Evolutionary conservation across 2,888 invertebrate species (phyloP).

Genomic region (Onthophagus sagittarius): DNA sequence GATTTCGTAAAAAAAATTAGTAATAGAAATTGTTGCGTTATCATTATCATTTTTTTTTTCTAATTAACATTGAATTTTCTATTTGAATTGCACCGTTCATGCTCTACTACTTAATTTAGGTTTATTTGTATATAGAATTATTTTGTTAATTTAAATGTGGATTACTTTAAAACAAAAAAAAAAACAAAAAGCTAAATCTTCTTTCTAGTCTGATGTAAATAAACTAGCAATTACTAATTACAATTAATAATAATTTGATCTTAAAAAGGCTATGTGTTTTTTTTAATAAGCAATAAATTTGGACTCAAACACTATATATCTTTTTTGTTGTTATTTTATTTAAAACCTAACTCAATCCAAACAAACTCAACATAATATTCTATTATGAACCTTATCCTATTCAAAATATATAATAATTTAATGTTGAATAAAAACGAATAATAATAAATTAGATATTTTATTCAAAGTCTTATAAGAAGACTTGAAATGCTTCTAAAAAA

Average conservation of each 20-base stretch:
- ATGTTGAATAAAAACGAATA: no score
- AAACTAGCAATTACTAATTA: conserved; percentile 35
- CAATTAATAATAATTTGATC: conserved; percentile 37
- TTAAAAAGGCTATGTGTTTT: conserved; percentile 43
- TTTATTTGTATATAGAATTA: conserved; percentile 31
- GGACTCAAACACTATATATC: conserved; percentile 3
- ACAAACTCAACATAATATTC: no score
- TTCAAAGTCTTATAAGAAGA: no score
- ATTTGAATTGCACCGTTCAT: conserved; percentile 17
- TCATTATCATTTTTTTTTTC: conserved; percentile 12
- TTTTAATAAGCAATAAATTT: conserved; percentile 42
- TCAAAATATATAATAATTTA: no score
- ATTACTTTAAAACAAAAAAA: conserved; percentile 26
- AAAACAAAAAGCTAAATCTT: conserved; percentile 19
- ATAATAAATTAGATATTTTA: no score
- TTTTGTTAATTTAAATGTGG: conserved; percentile 36
- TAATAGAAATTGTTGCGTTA: conserved; percentile 5
- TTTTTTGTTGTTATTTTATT: no score
- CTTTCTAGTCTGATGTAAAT: conserved; percentile 47
- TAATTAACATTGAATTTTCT: conserved; percentile 16
- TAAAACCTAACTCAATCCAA: no score
- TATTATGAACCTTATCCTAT: no score
- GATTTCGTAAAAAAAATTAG: neutral
- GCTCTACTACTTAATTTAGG: conserved; percentile 21
- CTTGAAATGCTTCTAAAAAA: no score